phyloP scores from a whole-genome alignment of 2,797 vertebrate genomes.

The Danio choprae region DNA sequence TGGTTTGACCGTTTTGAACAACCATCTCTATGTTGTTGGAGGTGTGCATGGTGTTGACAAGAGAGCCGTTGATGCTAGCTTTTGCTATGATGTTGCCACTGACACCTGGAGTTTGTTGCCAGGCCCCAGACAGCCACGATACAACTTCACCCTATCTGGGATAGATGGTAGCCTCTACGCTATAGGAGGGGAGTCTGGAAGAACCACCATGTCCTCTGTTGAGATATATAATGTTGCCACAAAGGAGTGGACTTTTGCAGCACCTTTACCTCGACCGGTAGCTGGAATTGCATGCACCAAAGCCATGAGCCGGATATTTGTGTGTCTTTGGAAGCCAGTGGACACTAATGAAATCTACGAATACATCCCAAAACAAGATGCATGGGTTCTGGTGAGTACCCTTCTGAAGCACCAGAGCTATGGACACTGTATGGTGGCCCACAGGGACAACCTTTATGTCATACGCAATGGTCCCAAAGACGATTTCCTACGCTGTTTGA shows the following conservation, averaged over 20 bases:
- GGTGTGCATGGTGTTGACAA: conserved; percentile 87
- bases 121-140: conserved; percentile 87
- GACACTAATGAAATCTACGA: conserved; percentile 87
- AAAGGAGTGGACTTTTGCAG: conserved; percentile 80
- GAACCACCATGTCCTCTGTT: conserved; percentile 82
- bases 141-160: conserved; percentile 85
- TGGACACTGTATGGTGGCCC: conserved; percentile 90
- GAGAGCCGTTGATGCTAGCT: conserved; percentile 85
- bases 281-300: conserved; percentile 79
- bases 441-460: conserved; percentile 89
- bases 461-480: conserved; percentile 90
- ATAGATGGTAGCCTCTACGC: conserved; percentile 85
- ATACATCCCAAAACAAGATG: conserved; percentile 74
- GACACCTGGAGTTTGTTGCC: conserved; percentile 84
- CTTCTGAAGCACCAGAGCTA: conserved; percentile 88
- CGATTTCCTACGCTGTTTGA: conserved; percentile 89
- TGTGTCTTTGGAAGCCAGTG: conserved; percentile 88
- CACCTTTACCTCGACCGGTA: conserved; percentile 82
- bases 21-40: conserved; percentile 91
- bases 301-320: conserved; percentile 85
- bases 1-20: conserved; percentile 85
- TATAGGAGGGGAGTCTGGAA: conserved; percentile 86
- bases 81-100: conserved; percentile 83
- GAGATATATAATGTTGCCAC: conserved; percentile 81
- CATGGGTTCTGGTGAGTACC: conserved; percentile 82